Evolutionary conservation across 2,888 invertebrate genomes (phyloP).

Genomic region (Amphipyra tragopoginis): DNA sequence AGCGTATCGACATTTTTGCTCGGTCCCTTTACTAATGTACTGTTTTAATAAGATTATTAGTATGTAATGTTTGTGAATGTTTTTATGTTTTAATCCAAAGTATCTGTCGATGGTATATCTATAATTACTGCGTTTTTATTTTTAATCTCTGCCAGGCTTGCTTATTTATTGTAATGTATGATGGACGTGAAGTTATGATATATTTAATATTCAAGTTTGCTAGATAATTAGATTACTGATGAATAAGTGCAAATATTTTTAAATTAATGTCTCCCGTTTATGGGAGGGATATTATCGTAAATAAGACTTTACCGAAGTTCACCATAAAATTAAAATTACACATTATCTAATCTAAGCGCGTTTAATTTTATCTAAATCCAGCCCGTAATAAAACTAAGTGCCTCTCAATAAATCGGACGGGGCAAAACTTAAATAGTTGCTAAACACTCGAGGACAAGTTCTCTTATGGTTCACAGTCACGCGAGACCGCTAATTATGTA

Average conservation of each 20-base stretch:
- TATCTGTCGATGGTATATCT: constrained; percentile 34
- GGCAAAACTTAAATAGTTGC: constrained; percentile 76
- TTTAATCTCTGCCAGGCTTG: constrained; percentile 29
- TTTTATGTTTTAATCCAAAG: constrained; percentile 45
- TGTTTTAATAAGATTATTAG: constrained; percentile 57
- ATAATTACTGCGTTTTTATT: constrained; percentile 37
- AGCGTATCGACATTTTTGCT: constrained; percentile 57
- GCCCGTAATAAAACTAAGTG: constrained; percentile 58
- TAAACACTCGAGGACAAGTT: constrained; percentile 76
- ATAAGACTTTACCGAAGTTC: constrained; percentile 19
- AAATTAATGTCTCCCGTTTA: neutral
- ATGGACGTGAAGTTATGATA: constrained; percentile 21
- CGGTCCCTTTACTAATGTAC: constrained; percentile 49
- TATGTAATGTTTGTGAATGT: constrained; percentile 42
- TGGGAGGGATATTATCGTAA: constrained; percentile 13
- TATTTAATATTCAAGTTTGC: constrained; percentile 17
- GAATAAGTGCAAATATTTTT: constrained; percentile 5
- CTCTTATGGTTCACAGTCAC: constrained; percentile 82
- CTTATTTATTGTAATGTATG: constrained; percentile 16
- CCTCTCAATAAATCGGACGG: constrained; percentile 75
- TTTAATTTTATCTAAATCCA: constrained; percentile 50
- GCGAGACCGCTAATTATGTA: constrained; percentile 85
- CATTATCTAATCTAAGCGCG: constrained; percentile 35
- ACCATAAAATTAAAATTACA: constrained; percentile 35
- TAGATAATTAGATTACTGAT: neutral